phyloP scores from a whole-genome alignment of 1,140 invertebrate species.

The Leptonema lineaticorne region DNA sequence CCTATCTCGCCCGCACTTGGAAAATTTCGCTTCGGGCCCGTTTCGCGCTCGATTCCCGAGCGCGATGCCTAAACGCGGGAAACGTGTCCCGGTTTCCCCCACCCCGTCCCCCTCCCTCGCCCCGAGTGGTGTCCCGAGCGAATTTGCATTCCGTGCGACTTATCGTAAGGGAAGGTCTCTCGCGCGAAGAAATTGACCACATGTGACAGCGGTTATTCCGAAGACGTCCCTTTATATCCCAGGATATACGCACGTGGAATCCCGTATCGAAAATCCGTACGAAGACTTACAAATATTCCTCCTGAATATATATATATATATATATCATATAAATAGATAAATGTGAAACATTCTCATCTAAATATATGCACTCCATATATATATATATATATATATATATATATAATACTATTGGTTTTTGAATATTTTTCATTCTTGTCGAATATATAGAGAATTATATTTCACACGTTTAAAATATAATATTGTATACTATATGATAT shows the following conservation, averaged over 20 bases:
- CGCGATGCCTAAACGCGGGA: too few species aligned
- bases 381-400: background rate
- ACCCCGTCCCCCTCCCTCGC: too few species aligned
- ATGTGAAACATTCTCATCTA: background rate
- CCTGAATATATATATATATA: background rate
- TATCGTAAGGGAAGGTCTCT: slow-evolving; percentile 14
- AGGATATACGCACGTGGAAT: slow-evolving; percentile 2
- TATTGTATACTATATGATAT: too few species aligned
- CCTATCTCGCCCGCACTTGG: too few species aligned
- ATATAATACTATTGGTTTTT: background rate
- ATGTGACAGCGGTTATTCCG: slow-evolving; percentile 27
- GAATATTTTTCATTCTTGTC: too few species aligned
- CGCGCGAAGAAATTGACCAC: slow-evolving; percentile 30
- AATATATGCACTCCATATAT: background rate
- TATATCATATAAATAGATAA: background rate
- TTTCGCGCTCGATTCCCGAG: too few species aligned
- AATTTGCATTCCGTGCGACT: slow-evolving; percentile 26
- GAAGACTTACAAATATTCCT: background rate
- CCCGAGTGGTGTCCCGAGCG: background rate
- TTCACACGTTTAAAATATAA: too few species aligned
- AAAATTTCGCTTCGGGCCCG: too few species aligned
- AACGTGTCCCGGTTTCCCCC: too few species aligned
- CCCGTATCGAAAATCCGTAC: background rate
- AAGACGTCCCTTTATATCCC: slow-evolving; percentile 26
- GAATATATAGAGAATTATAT: too few species aligned